phyloP scores from a whole-genome alignment of 2,113 vertebrate species.

The Malurus cyaneus region DNA sequence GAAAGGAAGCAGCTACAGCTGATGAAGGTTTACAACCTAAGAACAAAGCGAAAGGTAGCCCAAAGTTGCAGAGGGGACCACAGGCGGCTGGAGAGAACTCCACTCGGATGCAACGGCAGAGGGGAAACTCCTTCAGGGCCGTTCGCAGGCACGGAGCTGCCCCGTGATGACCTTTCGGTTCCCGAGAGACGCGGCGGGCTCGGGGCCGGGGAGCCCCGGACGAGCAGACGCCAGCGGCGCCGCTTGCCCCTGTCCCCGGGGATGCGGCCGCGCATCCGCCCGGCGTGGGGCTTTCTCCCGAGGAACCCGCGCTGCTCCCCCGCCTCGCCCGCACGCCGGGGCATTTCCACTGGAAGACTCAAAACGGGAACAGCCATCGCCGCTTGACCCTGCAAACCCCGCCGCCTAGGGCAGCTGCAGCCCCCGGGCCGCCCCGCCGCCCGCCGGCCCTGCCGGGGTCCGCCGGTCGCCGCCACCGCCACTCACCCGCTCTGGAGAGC shows the following conservation, averaged over 20 bases:
- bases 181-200: too few species aligned
- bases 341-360: background rate
- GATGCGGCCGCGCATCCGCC: background rate
- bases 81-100: background rate
- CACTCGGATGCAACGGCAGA: background rate
- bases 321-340: background rate
- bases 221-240: background rate
- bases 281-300: background rate
- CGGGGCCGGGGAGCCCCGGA: background rate
- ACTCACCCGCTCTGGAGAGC: conserved; percentile 87
- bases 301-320: background rate
- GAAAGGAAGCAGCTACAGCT: background rate
- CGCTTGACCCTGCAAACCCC: background rate
- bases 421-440: background rate
- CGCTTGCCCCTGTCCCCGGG: background rate
- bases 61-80: background rate
- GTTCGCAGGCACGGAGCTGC: background rate
- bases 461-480: background rate
- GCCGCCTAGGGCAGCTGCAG: background rate
- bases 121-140: background rate
- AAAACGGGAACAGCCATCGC: background rate
- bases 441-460: background rate
- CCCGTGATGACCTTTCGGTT: accelerated
- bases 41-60: background rate
- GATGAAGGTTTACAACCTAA: background rate